A percentile compares a stretch with the other conserved stretches of the same genome.
Conservation (phyloP, 2,113 vertebrate species). For the Mugil cephalus region DNA sequence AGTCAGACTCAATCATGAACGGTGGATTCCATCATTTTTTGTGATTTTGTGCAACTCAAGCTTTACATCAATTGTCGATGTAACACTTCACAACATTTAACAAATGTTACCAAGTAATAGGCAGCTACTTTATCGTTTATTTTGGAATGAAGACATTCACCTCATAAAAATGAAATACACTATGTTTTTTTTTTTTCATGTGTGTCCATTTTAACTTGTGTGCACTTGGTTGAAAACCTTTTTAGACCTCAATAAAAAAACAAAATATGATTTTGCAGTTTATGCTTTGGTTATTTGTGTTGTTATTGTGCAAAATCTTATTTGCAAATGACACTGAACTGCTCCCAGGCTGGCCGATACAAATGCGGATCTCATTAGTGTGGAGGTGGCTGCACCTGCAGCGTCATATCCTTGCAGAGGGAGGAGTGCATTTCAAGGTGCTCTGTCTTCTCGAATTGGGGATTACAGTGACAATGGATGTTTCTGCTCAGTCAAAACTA, state of each 20-base stretch:
- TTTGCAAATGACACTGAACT: slow-evolving; percentile 19
- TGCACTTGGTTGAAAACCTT: slow-evolving; percentile 23
- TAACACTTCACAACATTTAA: slow-evolving; percentile 24
- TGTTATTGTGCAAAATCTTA: neutral
- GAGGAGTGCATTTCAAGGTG: neutral
- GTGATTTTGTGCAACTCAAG: slow-evolving; percentile 14
- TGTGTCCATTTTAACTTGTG: slow-evolving; percentile 14
- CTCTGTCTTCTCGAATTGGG: neutral
- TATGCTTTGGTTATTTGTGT: slow-evolving; percentile 4
- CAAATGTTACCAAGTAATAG: slow-evolving; percentile 26
- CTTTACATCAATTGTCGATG: slow-evolving; percentile 22
- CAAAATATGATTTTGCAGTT: slow-evolving; percentile 34
- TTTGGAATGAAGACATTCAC: slow-evolving; percentile 22
- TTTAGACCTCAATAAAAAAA: slow-evolving; percentile 55
- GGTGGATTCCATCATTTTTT: neutral
- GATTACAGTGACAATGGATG: slow-evolving; percentile 41
- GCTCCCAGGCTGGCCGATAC: neutral
- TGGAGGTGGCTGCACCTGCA: slow-evolving; percentile 46
- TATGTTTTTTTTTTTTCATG: slow-evolving; percentile 14
- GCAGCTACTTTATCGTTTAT: slow-evolving; percentile 54
- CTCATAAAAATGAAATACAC: slow-evolving; percentile 50
- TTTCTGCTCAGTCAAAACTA: slow-evolving; percentile 38
- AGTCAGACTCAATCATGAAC: neutral
- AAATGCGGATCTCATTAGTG: slow-evolving; percentile 53
- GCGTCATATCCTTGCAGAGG: neutral